phyloP scores from a whole-genome alignment of 2,797 vertebrate species.

The Notolabrus celidotus region DNA sequence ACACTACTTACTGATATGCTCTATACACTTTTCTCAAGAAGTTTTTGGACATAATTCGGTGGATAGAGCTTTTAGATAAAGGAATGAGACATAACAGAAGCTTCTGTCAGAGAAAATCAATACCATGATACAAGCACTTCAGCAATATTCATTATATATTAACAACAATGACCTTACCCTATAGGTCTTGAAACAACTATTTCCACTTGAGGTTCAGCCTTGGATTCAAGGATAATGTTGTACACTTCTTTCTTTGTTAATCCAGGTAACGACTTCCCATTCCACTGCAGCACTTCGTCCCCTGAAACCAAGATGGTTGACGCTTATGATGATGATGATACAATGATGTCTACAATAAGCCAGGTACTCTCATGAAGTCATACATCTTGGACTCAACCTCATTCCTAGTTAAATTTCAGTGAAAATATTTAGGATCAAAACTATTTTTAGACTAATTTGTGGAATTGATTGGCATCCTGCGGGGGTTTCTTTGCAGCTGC shows the following conservation, averaged over 20 bases:
- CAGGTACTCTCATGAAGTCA: not conserved
- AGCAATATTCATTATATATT: not conserved
- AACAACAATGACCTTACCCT: constrained; percentile 86
- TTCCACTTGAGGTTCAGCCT: constrained; percentile 99
- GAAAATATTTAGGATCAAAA: not conserved
- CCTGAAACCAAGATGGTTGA: constrained; percentile 85
- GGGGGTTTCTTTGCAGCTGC: not conserved
- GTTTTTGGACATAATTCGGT: constrained; percentile 89
- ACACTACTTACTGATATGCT: constrained; percentile 90
- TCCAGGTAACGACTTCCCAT: constrained; percentile 96
- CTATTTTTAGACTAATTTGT: too few species aligned
- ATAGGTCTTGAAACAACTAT: constrained; percentile 99
- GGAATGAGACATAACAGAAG: constrained; percentile 75
- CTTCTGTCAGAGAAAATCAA: constrained; percentile 47
- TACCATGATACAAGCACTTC: constrained; percentile 8
- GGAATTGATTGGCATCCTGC: not conserved
- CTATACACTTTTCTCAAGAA: constrained; percentile 92
- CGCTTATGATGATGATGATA: constrained; percentile 28
- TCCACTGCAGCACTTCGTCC: constrained; percentile 99
- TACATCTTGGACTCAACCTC: not conserved
- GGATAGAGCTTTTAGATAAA: constrained; percentile 86
- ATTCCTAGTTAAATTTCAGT: not conserved
- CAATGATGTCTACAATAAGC: not conserved
- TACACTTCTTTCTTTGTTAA: constrained; percentile 99
- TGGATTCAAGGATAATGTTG: constrained; percentile 99